A percentile compares a stretch with the other conserved stretches of the same genome.
These are phyloP conservation scores for Amblyraja radiata DNA, from an alignment of 2,797 vertebrate genomes.

Conservation along the genomic window DNA sequence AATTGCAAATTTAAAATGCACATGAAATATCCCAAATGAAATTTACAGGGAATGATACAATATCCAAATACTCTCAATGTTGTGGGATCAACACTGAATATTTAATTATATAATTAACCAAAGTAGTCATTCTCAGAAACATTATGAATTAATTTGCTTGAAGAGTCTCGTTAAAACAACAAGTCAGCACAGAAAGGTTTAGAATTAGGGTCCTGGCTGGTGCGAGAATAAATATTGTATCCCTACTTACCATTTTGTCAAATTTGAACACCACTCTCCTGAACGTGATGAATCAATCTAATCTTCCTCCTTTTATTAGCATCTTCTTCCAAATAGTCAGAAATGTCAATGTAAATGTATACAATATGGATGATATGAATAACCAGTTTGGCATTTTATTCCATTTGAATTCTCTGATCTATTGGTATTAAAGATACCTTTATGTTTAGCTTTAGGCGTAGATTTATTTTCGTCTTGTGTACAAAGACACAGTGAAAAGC, in stretches of 20 bases:
- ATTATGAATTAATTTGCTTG: not conserved
- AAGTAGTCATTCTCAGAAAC: not conserved
- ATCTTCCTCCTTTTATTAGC: too few relatives aligned
- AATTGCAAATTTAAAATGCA: slow-evolving; percentile 21
- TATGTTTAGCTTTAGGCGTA: too few relatives aligned
- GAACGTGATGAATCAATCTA: not conserved
- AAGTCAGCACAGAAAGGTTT: not conserved
- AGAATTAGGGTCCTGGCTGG: not conserved
- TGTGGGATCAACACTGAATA: not conserved
- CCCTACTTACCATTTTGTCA: not conserved
- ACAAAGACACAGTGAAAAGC: too few relatives aligned
- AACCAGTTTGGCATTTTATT: not conserved
- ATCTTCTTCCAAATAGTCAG: not conserved
- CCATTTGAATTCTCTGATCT: not conserved
- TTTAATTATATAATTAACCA: not conserved
- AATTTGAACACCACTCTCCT: not conserved
- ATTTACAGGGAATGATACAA: not conserved
- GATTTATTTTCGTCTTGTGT: too few relatives aligned
- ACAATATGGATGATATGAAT: not conserved
- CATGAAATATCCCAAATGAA: slow-evolving; percentile 14
- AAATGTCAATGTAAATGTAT: not conserved
- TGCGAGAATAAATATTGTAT: not conserved
- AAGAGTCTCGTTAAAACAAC: not conserved
- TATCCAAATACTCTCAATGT: not conserved
- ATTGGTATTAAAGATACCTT: not conserved